Conservation (phyloP, 2,113 vertebrate species). For the Malurus elegans region DNA sequence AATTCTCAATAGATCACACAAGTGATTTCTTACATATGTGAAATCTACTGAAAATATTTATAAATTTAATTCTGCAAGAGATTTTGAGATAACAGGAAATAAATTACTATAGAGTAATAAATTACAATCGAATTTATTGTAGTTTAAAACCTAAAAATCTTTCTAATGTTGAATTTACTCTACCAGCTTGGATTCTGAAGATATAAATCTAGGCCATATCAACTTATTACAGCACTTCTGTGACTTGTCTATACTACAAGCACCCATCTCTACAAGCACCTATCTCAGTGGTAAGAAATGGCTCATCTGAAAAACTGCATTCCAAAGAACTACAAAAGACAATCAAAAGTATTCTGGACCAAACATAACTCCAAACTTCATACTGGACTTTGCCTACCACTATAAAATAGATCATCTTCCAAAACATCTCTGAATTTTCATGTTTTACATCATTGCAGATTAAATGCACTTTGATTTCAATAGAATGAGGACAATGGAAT, state of each 20-base stretch:
- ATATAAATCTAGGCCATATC: background rate
- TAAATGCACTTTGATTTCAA: fast-evolving
- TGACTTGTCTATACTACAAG: background rate
- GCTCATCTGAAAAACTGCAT: background rate
- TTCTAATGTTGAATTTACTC: background rate
- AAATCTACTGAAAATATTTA: background rate
- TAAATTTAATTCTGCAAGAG: background rate
- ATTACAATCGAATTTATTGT: background rate
- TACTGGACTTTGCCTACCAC: background rate
- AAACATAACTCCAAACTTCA: background rate
- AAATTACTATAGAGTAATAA: background rate
- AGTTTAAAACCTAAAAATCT: background rate
- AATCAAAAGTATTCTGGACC: background rate
- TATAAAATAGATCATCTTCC: background rate
- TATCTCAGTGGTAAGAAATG: background rate
- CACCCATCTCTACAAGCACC: background rate
- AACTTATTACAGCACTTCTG: background rate
- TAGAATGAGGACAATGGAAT: background rate
- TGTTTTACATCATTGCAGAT: background rate
- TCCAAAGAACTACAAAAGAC: background rate
- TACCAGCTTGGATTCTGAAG: background rate
- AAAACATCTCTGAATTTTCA: background rate
- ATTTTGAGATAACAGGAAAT: background rate
- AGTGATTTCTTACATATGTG: background rate
- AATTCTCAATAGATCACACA: background rate